These are phyloP conservation scores for Sarcophaga rosellei DNA, from an alignment of 2,888 invertebrate species.

Conservation along the genomic window DNA sequence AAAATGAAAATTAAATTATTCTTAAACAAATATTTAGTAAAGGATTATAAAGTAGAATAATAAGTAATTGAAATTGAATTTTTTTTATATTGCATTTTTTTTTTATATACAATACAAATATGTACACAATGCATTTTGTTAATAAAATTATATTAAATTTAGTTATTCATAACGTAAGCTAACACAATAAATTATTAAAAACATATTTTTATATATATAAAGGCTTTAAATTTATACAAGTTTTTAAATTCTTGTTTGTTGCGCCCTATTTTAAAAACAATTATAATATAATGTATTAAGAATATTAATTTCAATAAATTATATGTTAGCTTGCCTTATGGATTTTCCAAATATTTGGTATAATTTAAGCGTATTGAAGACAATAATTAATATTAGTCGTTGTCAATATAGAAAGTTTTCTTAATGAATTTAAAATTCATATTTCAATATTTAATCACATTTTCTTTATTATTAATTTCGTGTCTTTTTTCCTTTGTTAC, in stretches of 20 bases:
- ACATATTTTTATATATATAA: too few species aligned
- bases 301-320: neutral
- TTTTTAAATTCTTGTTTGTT: too few species aligned
- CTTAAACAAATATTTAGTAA: neutral
- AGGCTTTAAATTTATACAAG: too few species aligned
- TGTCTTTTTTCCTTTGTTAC: neutral
- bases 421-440: too few species aligned
- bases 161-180: too few species aligned
- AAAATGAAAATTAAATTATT: conserved; percentile 75
- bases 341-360: neutral
- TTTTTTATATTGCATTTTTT: neutral
- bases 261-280: too few species aligned
- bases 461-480: neutral
- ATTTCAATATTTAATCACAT: too few species aligned
- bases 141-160: too few species aligned
- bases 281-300: too few species aligned
- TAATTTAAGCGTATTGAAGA: neutral
- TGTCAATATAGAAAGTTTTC: neutral
- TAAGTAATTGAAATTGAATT: neutral
- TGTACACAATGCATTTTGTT: too few species aligned
- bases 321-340: neutral
- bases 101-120: neutral
- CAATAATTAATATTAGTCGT: neutral
- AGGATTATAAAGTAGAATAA: neutral
- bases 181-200: too few species aligned